Evolutionary conservation across 1,140 invertebrate genomes (phyloP).

Genomic region (Pissodes strobi): DNA sequence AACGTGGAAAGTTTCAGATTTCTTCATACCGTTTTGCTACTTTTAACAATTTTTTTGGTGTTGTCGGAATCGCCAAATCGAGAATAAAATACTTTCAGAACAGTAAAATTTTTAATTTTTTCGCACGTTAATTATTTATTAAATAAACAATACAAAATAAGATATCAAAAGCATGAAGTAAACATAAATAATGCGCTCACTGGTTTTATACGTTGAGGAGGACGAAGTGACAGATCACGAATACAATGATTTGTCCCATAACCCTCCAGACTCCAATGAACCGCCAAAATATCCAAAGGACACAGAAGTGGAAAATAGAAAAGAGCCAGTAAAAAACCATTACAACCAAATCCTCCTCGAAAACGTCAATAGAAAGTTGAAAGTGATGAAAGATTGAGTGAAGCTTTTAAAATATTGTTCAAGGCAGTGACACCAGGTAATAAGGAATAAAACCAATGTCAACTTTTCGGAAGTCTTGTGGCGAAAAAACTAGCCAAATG

Average conservation of each 20-base stretch:
- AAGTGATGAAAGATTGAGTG: neutral
- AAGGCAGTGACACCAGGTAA: neutral
- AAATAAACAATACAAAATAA: neutral
- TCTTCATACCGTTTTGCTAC: too few relatives aligned
- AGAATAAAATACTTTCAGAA: too few relatives aligned
- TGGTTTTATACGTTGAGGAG: neutral
- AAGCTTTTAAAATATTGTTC: constrained; percentile 1
- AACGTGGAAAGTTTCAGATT: too few relatives aligned
- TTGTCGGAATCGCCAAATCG: too few relatives aligned
- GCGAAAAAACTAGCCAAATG: neutral
- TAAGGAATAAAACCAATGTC: constrained; percentile 1
- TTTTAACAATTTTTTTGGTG: too few relatives aligned
- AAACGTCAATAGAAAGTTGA: neutral
- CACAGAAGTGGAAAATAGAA: constrained; percentile 1
- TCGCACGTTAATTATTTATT: neutral
- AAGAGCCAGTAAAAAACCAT: neutral
- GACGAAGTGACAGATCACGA: neutral
- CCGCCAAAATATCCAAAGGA: neutral
- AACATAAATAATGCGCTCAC: constrained; percentile 4
- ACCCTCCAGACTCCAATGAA: neutral
- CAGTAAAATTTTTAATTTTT: too few relatives aligned
- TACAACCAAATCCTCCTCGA: neutral
- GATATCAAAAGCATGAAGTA: constrained; percentile 1
- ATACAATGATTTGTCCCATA: constrained; percentile 1
- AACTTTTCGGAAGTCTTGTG: neutral